Conservation (phyloP, 2,113 vertebrate species). For the Cephalopterus ornatus region DNA sequence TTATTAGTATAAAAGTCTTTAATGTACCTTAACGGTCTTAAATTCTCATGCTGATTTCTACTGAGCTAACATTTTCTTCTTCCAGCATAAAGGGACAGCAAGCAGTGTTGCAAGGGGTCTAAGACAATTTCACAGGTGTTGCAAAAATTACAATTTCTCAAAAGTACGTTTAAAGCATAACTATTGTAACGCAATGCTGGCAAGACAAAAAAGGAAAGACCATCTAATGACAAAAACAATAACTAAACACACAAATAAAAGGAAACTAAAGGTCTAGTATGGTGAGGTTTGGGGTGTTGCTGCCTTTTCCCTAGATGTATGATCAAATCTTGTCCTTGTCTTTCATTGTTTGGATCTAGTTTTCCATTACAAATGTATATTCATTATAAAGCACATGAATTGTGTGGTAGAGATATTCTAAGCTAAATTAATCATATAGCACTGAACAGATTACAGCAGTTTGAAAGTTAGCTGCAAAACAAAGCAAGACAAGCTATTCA, state of each 20-base stretch:
- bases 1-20: background rate
- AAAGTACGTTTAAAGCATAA: background rate
- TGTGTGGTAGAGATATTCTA: background rate
- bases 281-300: background rate
- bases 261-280: background rate
- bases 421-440: background rate
- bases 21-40: background rate
- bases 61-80: background rate
- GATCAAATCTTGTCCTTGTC: background rate
- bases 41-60: background rate
- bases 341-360: background rate
- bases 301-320: background rate
- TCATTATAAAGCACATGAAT: background rate
- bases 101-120: background rate
- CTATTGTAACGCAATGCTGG: background rate
- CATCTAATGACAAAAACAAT: background rate
- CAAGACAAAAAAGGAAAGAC: background rate
- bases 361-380: background rate
- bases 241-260: background rate
- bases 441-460: background rate
- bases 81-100: background rate
- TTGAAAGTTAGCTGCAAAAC: constrained; percentile 4
- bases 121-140: background rate
- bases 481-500: background rate
- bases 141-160: background rate